Base-by-base conservation (phyloP, 2,888 invertebrate genomes). In the Rhorus exstirpatorius region DNA sequence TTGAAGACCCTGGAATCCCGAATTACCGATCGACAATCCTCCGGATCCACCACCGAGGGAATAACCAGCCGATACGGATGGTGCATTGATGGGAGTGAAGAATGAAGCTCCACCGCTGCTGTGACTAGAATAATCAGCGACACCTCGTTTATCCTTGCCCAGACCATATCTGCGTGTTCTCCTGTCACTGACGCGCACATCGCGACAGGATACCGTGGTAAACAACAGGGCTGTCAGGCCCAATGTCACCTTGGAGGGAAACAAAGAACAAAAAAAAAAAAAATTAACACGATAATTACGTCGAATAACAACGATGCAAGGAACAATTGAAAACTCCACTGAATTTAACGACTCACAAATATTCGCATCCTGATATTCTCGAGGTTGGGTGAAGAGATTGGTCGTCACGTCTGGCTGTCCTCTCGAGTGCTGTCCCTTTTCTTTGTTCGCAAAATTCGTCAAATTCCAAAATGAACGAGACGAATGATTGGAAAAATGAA, bases 111-210 rank as follows among this genome's bases (percentile, higher is more conserved):
- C 86, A 7, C 87, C 87, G n/a, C 86, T 88, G 51, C 87, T 85
- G 4, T 80, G 70, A 85, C 60, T 19, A 63, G 87, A 82, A 65
- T 88, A 88, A 24, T 92, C 92, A 3, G 71, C 83, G 17, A 89
- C 82, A 1, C 93, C 92, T 12, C 93, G 89, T 82, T 93, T 93
- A 65, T 90, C 91, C 77, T 92, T 91, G 0, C 77, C 79, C 24
- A 74, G 61, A 26, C 87, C 88, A 31, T 84, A 83, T 49, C 81
- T 82, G 41, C 88, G 84, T 10, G 76, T 76, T 10, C 83, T 79
- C 60, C 82, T 87, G 26, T 90, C 87, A 71, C 80, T 55, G 61
- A 78, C 60, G 63, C 85, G 75, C 41, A 79, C 67, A 12, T 91
- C 91, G 38, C 88, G 87, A 35, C 86, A 86, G 17, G 83, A 86